A percentile compares a stretch with the other conserved stretches of the same genome.
Conservation (phyloP, 1,140 invertebrate species). For the Drosophila micromelanica region DNA sequence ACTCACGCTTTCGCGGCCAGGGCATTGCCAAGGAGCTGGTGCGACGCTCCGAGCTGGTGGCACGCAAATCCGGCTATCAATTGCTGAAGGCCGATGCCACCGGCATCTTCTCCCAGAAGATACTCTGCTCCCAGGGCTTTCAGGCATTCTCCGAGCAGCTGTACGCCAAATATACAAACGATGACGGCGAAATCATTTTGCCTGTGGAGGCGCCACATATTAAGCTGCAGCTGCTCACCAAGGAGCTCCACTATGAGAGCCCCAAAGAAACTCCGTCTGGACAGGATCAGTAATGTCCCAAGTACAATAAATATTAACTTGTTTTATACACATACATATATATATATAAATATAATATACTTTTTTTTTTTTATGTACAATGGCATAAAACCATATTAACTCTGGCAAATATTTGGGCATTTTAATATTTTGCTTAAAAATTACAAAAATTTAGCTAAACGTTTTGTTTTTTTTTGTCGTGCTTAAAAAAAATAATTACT, state of each 20-base stretch:
- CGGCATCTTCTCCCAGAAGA: conserved; percentile 90
- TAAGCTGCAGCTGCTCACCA: conserved; percentile 87
- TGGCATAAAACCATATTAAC: conserved; percentile 5
- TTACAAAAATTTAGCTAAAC: neutral
- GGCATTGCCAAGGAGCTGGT: conserved; percentile 90
- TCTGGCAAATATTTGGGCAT: conserved; percentile 1
- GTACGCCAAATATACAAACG: conserved; percentile 88
- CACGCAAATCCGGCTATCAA: conserved; percentile 88
- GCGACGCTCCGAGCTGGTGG: conserved; percentile 87
- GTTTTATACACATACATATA: conserved; percentile 3
- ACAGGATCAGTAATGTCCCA: conserved; percentile 1
- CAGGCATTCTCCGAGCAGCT: conserved; percentile 87
- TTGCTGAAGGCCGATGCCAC: conserved; percentile 92
- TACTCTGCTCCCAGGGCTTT: conserved; percentile 88
- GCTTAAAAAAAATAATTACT: neutral
- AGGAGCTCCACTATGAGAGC: conserved; percentile 41
- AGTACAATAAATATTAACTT: conserved; percentile 11
- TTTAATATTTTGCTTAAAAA: neutral
- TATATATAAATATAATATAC: conserved; percentile 17
- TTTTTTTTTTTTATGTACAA: neutral
- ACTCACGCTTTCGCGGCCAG: conserved; percentile 88
- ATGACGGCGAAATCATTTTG: conserved; percentile 86
- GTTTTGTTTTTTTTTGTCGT: neutral
- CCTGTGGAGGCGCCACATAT: conserved; percentile 87
- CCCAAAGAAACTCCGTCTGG: neutral